Conservation (phyloP, 2,797 vertebrate species). For the Pipistrellus pygmaeus region DNA sequence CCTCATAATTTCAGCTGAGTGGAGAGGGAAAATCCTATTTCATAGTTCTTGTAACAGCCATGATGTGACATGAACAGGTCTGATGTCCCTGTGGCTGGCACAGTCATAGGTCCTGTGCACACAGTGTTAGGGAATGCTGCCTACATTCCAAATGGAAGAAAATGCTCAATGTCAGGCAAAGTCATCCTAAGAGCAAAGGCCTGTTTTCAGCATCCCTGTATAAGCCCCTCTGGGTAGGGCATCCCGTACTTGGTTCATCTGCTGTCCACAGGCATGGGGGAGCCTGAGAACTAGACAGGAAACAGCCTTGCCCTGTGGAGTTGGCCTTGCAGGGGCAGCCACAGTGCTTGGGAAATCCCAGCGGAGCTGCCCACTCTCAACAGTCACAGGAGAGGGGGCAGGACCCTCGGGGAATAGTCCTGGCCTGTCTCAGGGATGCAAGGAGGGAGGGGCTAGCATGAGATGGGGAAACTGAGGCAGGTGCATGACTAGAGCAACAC, state of each 20-base stretch:
- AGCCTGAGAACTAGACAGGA: background rate
- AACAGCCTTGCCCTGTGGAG: background rate
- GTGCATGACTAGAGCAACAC: background rate
- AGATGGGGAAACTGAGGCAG: conserved; percentile 27
- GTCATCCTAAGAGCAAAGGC: background rate
- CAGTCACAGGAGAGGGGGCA: background rate
- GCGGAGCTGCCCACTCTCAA: fast-evolving
- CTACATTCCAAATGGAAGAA: background rate
- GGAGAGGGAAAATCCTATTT: background rate
- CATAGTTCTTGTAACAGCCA: background rate
- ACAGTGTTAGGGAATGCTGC: background rate
- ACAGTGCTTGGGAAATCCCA: background rate
- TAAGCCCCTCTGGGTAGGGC: background rate
- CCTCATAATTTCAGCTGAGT: background rate
- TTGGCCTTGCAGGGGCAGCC: background rate
- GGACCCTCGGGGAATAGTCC: background rate
- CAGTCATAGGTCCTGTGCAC: background rate
- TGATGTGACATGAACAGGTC: background rate
- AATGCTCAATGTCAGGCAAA: background rate
- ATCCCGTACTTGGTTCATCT: background rate
- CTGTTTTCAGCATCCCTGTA: background rate
- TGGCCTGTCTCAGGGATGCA: background rate
- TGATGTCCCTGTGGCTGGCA: background rate
- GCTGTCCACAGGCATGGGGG: background rate
- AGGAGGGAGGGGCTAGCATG: background rate